A percentile compares a stretch with the other conserved stretches of the same genome.
These are phyloP conservation scores for Gobius niger DNA, from an alignment of 2,113 vertebrate genomes.

Conservation along the genomic window DNA sequence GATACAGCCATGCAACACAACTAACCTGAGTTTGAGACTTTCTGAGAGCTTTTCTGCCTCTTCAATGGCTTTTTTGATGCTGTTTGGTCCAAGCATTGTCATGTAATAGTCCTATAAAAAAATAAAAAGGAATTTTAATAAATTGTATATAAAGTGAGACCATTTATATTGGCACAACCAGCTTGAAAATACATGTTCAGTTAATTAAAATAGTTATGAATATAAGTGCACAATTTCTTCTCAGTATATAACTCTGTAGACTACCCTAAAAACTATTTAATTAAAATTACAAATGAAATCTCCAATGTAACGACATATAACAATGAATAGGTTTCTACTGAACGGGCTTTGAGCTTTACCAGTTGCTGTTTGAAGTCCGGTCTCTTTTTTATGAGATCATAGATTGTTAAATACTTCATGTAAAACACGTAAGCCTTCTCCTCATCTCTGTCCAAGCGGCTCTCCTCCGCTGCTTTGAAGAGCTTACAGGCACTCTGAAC, in stretches of 20 bases:
- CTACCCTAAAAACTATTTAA: too few species aligned
- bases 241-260: too few species aligned
- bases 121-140: not conserved
- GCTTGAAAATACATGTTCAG: not conserved
- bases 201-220: too few species aligned
- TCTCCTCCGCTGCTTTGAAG: conserved; percentile 94
- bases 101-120: conserved; percentile 84
- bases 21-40: conserved; percentile 91
- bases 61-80: conserved; percentile 94
- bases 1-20: not conserved
- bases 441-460: conserved; percentile 92
- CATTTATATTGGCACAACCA: too few species aligned
- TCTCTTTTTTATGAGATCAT: conserved; percentile 92
- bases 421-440: conserved; percentile 96
- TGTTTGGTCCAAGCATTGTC: conserved; percentile 88
- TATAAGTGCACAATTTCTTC: too few species aligned
- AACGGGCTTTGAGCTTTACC: conserved; percentile 72
- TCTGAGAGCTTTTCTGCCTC: conserved; percentile 96
- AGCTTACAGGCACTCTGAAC: conserved; percentile 94
- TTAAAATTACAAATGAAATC: not conserved
- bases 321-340: too few species aligned
- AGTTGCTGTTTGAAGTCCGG: conserved; percentile 93
- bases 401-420: conserved; percentile 95
- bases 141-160: too few species aligned
- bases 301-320: too few species aligned